These are phyloP conservation scores for Xylota sylvarum DNA, from an alignment of 2,888 invertebrate genomes.

Conservation along the genomic window DNA sequence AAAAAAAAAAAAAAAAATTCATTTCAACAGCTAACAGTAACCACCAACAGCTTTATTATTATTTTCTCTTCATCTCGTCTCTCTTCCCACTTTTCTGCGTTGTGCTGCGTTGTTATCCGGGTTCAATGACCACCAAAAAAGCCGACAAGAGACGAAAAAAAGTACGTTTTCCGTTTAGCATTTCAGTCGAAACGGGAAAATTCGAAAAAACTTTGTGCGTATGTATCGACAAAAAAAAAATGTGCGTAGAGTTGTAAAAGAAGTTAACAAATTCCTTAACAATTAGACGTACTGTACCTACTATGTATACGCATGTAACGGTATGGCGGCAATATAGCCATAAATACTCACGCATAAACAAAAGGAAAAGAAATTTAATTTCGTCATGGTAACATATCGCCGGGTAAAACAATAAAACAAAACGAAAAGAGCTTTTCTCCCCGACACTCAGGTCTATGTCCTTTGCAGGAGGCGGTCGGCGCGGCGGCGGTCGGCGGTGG, in stretches of 20 bases:
- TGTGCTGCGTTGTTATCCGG: constrained; percentile 51
- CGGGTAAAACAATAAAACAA: constrained; percentile 63
- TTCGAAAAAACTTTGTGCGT: constrained; percentile 24
- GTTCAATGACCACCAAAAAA: constrained; percentile 69
- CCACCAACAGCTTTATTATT: constrained; percentile 58
- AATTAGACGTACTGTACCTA: constrained; percentile 22
- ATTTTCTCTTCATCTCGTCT: constrained; percentile 10
- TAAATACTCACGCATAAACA: constrained; percentile 44
- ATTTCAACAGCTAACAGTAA: constrained; percentile 59
- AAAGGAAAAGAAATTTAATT: constrained; percentile 43
- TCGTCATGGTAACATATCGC: constrained; percentile 68
- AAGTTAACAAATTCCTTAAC: constrained; percentile 63
- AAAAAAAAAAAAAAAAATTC: constrained; percentile 23
- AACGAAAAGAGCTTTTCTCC: constrained; percentile 24
- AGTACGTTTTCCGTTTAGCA: constrained; percentile 63
- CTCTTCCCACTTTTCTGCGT: constrained; percentile 9
- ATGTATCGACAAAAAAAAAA: constrained; percentile 33
- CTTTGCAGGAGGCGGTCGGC: constrained; percentile 56
- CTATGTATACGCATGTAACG: neutral
- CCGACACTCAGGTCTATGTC: constrained; percentile 61
- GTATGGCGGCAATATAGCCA: neutral
- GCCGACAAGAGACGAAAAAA: constrained; percentile 18
- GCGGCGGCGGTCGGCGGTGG: neutral
- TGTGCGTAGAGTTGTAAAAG: constrained; percentile 53
- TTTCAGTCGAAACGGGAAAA: constrained; percentile 40